Evolutionary conservation across 2,888 invertebrate species (phyloP), one percentile per base, ranked within the genome.

Genomic region (Ennomos quercinarius): DNA sequence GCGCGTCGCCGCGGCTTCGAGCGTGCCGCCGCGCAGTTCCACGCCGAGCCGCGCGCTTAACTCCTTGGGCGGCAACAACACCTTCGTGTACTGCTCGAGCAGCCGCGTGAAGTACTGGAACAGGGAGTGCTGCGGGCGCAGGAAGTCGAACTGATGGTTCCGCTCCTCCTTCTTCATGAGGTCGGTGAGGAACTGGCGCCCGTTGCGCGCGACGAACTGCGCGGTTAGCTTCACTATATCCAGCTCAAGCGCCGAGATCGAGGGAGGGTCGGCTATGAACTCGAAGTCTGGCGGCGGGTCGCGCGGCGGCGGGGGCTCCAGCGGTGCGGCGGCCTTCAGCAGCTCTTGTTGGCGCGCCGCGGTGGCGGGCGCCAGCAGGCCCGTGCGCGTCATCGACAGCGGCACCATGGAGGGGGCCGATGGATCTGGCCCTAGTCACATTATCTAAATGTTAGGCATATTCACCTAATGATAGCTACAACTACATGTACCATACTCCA

Each of bases 51-150:
- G 95, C 0, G 94, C 93, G 69, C 97, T 94, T 68, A 99, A 91
- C 85, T 98, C 98, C 85, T 99, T 99, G 0, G 99, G 97, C 0
- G 99, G 99, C 77, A 99, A 96, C 6, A 99, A 93, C 12, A 99
- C 96, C 93, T 99, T 99, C 0, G 99, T 99, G 78, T 99, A 99
- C 85, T 99, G 99, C 80, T 99, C 99, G 46, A 99, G 93, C 0
- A 99, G 94, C 76, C 99, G 97, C 0, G 99, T 99, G 81, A 99
- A 99, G 88, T 99, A 99, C 77, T 98, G 98, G 84, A 99, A 99
- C 10, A 99, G 94, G 0, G 99, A 99, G 91, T 99, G 99, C 78
- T 99, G 99, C 0, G 99, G 99, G 2, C 99, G 95, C 4, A 99
- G 93, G 83, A 99, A 99, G 86, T 99, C 99, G 93, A 99, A 99